Evolutionary conservation across 1,140 invertebrate species (phyloP).

Genomic region (Pachypeltis micranthus): DNA sequence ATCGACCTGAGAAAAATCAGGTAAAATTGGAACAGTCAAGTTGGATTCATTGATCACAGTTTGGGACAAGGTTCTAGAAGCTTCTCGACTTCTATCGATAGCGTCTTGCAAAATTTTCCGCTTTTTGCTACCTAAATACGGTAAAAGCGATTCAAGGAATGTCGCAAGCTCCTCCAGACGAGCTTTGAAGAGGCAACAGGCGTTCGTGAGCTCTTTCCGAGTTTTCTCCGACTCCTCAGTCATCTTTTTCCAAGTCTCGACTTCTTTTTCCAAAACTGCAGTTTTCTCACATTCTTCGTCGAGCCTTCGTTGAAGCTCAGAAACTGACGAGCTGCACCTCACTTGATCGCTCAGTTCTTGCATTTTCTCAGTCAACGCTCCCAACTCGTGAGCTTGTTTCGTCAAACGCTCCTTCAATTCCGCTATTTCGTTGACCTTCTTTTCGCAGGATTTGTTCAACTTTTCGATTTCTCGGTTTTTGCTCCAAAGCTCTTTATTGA

Average conservation of each 20-base stretch:
- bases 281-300: slow-evolving; percentile 2
- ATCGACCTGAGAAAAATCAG: slow-evolving; percentile 30
- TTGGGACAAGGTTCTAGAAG: slow-evolving; percentile 34
- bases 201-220: slow-evolving; percentile 47
- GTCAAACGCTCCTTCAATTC: slow-evolving; percentile 30
- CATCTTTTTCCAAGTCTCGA: slow-evolving; percentile 32
- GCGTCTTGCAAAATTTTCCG: slow-evolving; percentile 40
- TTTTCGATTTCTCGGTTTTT: slow-evolving; percentile 59
- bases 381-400: slow-evolving; percentile 32
- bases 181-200: slow-evolving; percentile 47
- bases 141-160: slow-evolving; percentile 54
- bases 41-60: slow-evolving; percentile 1
- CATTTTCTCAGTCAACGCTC: slow-evolving; percentile 32
- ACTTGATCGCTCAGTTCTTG: slow-evolving; percentile 28
- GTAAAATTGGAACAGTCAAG: slow-evolving; percentile 24
- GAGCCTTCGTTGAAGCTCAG: slow-evolving; percentile 5
- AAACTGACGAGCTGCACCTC: slow-evolving; percentile 23
- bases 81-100: slow-evolving; percentile 43
- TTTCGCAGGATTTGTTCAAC: slow-evolving; percentile 34
- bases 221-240: slow-evolving; percentile 38
- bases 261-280: slow-evolving; percentile 1
- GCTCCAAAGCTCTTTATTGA: slow-evolving; percentile 56
- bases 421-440: slow-evolving; percentile 31
- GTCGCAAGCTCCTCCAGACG: slow-evolving; percentile 55
- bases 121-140: slow-evolving; percentile 36